Evolutionary conservation across 2,797 vertebrate genomes (phyloP).

Genomic region (Tolypeutes matacus): DNA sequence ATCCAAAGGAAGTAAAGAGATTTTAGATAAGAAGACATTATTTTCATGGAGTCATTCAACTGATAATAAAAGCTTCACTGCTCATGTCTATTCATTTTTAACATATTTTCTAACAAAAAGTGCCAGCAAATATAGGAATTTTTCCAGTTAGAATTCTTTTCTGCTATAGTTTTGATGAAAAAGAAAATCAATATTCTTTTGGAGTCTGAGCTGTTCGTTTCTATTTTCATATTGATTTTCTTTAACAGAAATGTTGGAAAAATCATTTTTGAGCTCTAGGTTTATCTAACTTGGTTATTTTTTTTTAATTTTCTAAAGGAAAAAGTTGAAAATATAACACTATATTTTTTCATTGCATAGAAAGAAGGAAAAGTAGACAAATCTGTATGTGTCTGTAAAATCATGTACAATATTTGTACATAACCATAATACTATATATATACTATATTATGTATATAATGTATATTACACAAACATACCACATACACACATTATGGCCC

Average conservation of each 20-base stretch:
- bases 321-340: not conserved
- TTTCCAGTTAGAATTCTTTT: slow-evolving; percentile 27
- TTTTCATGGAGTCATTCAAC: not conserved
- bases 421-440: not conserved
- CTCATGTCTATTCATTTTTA: not conserved
- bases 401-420: not conserved
- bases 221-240: slow-evolving; percentile 41
- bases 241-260: slow-evolving; percentile 3
- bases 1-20: not conserved
- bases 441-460: not conserved
- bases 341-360: not conserved
- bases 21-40: not conserved
- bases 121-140: slow-evolving; percentile 13
- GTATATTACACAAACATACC: too few species aligned
- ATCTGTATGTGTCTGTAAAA: not conserved
- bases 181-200: not conserved
- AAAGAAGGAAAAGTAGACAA: not conserved
- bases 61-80: not conserved
- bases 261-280: not conserved
- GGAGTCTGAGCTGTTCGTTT: slow-evolving; percentile 41
- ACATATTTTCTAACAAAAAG: slow-evolving; percentile 20
- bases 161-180: slow-evolving; percentile 42
- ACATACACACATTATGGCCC: not conserved
- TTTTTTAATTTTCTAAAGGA: slow-evolving; percentile 15
- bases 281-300: not conserved